These are phyloP conservation scores for Lordiphosa clarofinis DNA, from an alignment of 1,140 invertebrate species.

Conservation along the genomic window DNA sequence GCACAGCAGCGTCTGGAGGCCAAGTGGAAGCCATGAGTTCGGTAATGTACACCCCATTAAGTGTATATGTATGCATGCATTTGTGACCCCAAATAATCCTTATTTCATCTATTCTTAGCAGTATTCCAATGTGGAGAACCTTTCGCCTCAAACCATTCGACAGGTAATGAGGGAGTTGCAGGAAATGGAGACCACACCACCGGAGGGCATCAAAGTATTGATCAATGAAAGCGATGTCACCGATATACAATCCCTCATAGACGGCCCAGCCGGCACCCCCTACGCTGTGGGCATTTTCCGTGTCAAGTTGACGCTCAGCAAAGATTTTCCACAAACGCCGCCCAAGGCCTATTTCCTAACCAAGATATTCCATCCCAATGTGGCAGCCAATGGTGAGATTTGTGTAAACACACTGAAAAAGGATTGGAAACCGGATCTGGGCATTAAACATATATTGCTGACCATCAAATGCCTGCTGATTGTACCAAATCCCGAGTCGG, in stretches of 20 bases:
- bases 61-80: no score
- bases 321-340: slow-evolving; percentile 95
- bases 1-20: slow-evolving; percentile 12
- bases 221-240: slow-evolving; percentile 95
- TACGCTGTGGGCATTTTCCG: slow-evolving; percentile 92
- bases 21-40: slow-evolving; percentile 51
- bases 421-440: slow-evolving; percentile 97
- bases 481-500: slow-evolving; percentile 96
- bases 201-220: slow-evolving; percentile 93
- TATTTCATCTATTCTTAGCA: slow-evolving; percentile 56
- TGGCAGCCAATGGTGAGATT: slow-evolving; percentile 95
- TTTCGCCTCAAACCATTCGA: slow-evolving; percentile 94
- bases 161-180: slow-evolving; percentile 91
- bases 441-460: slow-evolving; percentile 97
- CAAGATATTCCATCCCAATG: slow-evolving; percentile 99
- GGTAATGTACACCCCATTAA: slow-evolving; percentile 40
- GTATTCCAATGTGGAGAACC: slow-evolving; percentile 94
- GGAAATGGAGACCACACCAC: slow-evolving; percentile 87
- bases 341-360: slow-evolving; percentile 98
- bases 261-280: slow-evolving; percentile 93
- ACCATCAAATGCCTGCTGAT: slow-evolving; percentile 96
- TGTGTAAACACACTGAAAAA: slow-evolving; percentile 98
- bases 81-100: slow-evolving; percentile 2
- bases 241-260: slow-evolving; percentile 94
- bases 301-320: slow-evolving; percentile 93